A percentile compares a stretch with the other conserved stretches of the same genome.
Evolutionary conservation across 2,797 vertebrate species (phyloP).

Genomic region (Echiichthys vipera): DNA sequence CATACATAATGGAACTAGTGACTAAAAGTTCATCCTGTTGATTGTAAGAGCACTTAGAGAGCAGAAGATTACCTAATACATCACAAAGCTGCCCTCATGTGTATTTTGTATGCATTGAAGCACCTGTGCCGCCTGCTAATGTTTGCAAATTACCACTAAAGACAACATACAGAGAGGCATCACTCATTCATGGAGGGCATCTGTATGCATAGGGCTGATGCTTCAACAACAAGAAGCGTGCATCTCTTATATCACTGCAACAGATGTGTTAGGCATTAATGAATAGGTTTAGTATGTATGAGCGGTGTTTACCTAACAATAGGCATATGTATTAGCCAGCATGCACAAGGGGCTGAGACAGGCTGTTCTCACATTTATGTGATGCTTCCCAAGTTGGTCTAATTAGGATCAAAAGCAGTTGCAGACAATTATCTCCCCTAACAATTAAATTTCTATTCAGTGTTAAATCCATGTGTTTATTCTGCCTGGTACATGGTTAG

Average conservation of each 20-base stretch:
- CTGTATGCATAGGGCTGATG: slow-evolving; percentile 18
- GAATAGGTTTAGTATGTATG: slow-evolving; percentile 45
- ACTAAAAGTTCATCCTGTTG: slow-evolving; percentile 2
- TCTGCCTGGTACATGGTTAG: slow-evolving; percentile 1
- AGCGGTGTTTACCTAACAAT: slow-evolving; percentile 46
- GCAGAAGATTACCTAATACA: slow-evolving; percentile 21
- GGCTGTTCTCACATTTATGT: slow-evolving; percentile 26
- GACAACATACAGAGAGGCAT: slow-evolving; percentile 9
- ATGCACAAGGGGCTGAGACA: slow-evolving; percentile 34
- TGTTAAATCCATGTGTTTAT: slow-evolving; percentile 14
- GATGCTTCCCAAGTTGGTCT: slow-evolving; percentile 34
- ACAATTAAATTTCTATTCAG: slow-evolving; percentile 36
- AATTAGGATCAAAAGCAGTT: slow-evolving; percentile 57
- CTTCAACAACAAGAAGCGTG: background rate
- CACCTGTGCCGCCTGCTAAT: slow-evolving; percentile 29
- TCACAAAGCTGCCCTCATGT: slow-evolving; percentile 30
- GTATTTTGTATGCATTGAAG: slow-evolving; percentile 57
- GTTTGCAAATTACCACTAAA: slow-evolving; percentile 58
- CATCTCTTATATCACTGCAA: slow-evolving; percentile 24
- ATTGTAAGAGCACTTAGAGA: slow-evolving; percentile 13
- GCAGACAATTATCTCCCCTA: slow-evolving; percentile 30
- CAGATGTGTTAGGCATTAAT: slow-evolving; percentile 48
- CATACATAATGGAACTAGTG: background rate
- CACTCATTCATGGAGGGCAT: slow-evolving; percentile 38
- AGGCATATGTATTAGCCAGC: slow-evolving; percentile 18